Evolutionary conservation across 2,797 vertebrate genomes (phyloP).

Genomic region (Cirrhinus molitorella): DNA sequence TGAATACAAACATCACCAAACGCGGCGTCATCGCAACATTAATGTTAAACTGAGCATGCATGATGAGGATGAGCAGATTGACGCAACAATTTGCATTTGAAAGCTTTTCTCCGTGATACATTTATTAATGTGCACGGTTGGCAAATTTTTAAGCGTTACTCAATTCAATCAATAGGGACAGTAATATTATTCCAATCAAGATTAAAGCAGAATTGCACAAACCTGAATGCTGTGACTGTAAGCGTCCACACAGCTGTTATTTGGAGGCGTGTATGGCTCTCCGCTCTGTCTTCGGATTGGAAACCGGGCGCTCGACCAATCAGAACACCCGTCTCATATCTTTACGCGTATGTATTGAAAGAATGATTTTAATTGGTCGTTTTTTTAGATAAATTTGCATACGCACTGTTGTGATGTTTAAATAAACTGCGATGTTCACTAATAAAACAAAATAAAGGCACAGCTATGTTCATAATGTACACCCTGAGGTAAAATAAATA

Average conservation of each 20-base stretch:
- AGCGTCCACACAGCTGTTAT: conserved; percentile 52
- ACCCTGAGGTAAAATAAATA: not conserved
- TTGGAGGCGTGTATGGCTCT: conserved; percentile 51
- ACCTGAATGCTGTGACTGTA: conserved; percentile 65
- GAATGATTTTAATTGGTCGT: conserved; percentile 66
- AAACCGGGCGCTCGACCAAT: conserved; percentile 68
- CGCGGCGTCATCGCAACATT: not conserved
- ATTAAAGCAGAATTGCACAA: conserved; percentile 52
- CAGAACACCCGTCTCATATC: conserved; percentile 52
- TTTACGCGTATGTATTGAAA: conserved; percentile 50
- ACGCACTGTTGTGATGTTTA: conserved; percentile 1
- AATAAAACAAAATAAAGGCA: not conserved
- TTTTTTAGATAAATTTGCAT: not conserved
- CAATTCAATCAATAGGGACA: no score
- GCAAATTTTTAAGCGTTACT: not conserved
- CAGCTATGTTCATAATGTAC: not conserved
- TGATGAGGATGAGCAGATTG: not conserved
- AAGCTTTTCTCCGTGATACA: not conserved
- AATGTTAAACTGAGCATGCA: not conserved
- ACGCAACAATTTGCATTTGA: not conserved
- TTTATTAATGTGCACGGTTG: not conserved
- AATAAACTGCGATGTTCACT: not conserved
- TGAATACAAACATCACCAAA: not conserved
- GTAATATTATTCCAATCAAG: not conserved
- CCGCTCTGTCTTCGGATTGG: conserved; percentile 50